Conservation (phyloP, 2,888 invertebrate species). For the Lepidonotus clava region DNA sequence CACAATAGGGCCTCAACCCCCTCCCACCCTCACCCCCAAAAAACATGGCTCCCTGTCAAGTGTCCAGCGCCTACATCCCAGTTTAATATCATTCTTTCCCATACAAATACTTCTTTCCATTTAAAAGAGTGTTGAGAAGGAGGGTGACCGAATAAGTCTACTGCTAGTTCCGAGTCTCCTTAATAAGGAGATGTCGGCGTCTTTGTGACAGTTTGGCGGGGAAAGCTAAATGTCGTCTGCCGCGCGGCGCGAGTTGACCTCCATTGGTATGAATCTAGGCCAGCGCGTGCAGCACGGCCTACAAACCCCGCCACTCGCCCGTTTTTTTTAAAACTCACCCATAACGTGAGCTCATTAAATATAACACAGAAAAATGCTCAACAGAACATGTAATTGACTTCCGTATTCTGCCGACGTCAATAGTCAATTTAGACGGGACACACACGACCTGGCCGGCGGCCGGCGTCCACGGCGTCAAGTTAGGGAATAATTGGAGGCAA, state of each 20-base stretch:
- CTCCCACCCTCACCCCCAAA: not conserved
- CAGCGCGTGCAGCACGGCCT: conserved; percentile 2
- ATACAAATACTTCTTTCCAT: not conserved
- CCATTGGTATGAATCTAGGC: not conserved
- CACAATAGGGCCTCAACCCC: not conserved
- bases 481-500: not conserved
- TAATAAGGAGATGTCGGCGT: no score
- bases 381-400: conserved; percentile 27
- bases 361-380: not conserved
- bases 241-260: not conserved
- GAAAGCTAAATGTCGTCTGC: not conserved
- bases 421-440: not conserved
- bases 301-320: not conserved
- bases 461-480: not conserved
- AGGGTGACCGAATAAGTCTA: not conserved
- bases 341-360: conserved; percentile 4
- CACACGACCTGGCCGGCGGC: not conserved
- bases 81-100: not conserved
- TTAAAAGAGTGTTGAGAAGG: not conserved
- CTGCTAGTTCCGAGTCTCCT: no score
- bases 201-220: not conserved
- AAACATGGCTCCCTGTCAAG: no score
- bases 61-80: not conserved
- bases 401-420: not conserved
- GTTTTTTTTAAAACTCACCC: not conserved